Evolutionary conservation across 2,888 invertebrate genomes (phyloP), one percentile per base, ranked within the genome.

Genomic region (Folsomia candida): DNA sequence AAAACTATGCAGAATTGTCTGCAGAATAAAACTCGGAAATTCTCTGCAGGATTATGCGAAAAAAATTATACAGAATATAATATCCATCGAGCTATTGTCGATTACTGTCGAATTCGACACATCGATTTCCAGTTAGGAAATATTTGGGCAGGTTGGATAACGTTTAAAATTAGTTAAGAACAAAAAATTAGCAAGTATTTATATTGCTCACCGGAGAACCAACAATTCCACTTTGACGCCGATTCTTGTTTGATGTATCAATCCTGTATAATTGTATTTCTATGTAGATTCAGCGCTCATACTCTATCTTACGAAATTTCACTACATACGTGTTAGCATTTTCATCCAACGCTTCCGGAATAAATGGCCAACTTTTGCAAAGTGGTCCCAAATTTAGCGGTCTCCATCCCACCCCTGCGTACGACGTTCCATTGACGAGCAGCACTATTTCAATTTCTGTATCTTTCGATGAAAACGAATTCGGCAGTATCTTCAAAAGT

Each of bases 391-490:
- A 37, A 20, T 63, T 71, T 11, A 62, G 25, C n/a, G 97, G 94
- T 67, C 96, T 86, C 96, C 96, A 97, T 20, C 97, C 97, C 3
- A 97, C 79, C 4, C 90, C 94, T 1, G 89, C 90, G 85, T 93
- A 97, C n/a, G 93, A 91, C 0, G 91, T 91, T 1, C 93, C 90
- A 79, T 94, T 94, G 18, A 91, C 93, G 63, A 91, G 88, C 84
- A 96, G 87, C 0, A 95, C 88, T 27, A 94, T 86, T 57, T 79
- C 79, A 4, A 79, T 70, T 65, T 79, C 78, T 54, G 75, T 74
- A n/a, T 71, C 71, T 47, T 47, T 47, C 18, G 47, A 47, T 9
- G 9, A 11, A 47, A 11, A 47, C 47, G 47, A 18, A 47, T 11
- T 47, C 18, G 18, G 9, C 47, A 11, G 47, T 47, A 11, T 11